A percentile compares a stretch with the other conserved stretches of the same genome.
Conservation (phyloP, 2,797 vertebrate genomes). For the Poecilia wingei region DNA sequence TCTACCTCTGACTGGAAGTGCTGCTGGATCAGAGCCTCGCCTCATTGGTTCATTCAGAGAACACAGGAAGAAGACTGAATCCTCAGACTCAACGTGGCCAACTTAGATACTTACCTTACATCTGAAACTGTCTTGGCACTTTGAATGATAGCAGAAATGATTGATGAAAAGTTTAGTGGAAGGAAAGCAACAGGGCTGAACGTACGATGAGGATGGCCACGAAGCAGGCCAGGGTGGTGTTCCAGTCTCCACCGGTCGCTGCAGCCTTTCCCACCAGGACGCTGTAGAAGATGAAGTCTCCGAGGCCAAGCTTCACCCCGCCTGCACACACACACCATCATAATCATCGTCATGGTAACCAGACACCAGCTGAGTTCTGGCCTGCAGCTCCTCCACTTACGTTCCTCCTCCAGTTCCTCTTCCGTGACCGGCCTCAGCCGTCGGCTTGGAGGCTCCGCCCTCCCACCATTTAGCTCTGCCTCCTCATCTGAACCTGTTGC, state of each 20-base stretch:
- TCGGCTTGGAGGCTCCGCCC: constrained; percentile 60
- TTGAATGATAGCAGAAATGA: too few species aligned
- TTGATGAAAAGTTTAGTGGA: too few species aligned
- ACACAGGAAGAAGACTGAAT: too few species aligned
- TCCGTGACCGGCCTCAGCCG: constrained; percentile 45
- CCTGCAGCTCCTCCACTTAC: constrained; percentile 58
- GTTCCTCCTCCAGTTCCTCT: constrained; percentile 80
- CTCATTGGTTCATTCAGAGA: too few species aligned
- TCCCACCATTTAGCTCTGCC: constrained; percentile 48
- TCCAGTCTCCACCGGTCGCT: constrained; percentile 94
- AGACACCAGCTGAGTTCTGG: too few species aligned
- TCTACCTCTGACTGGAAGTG: too few species aligned
- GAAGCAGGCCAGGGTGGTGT: constrained; percentile 95
- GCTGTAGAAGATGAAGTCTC: constrained; percentile 99
- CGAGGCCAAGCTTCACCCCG: constrained; percentile 94
- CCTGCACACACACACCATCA: constrained; percentile 51
- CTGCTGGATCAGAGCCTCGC: too few species aligned
- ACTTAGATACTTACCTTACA: not conserved
- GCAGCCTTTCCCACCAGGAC: constrained; percentile 96
- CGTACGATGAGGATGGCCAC: constrained; percentile 94
- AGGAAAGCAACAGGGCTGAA: not conserved
- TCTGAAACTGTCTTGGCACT: too few species aligned
- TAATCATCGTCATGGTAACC: not conserved
- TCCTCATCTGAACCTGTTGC: constrained; percentile 70
- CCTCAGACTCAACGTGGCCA: not conserved